These are phyloP conservation scores for Aphrophora alni DNA, from an alignment of 2,888 invertebrate genomes.

Conservation along the genomic window DNA sequence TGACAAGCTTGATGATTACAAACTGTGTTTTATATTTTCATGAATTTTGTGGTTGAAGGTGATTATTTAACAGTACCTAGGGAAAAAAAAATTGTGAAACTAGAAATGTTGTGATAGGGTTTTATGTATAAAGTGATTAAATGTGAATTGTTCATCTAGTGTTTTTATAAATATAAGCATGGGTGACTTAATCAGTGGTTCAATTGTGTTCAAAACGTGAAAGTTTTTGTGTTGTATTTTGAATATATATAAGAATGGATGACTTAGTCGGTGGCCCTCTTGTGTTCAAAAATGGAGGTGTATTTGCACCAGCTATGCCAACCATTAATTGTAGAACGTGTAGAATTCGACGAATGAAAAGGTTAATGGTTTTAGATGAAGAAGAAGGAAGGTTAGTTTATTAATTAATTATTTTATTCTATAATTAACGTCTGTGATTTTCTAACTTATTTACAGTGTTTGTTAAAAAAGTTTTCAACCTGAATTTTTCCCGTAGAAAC, in stretches of 20 bases:
- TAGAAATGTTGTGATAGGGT: no score
- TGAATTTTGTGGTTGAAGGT: no score
- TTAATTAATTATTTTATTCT: no score
- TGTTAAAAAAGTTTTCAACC: background rate
- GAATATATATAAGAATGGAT: conserved; percentile 11
- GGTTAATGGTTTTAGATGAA: conserved; percentile 20
- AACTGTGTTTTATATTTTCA: no score
- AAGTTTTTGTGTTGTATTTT: conserved; percentile 26
- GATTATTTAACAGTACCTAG: no score
- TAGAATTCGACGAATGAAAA: conserved; percentile 41
- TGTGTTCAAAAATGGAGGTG: conserved; percentile 48
- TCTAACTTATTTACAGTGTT: background rate
- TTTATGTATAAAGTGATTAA: conserved; percentile 2
- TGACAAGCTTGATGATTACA: no score
- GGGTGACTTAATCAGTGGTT: no score
- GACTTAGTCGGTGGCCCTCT: conserved; percentile 26
- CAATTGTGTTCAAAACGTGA: background rate
- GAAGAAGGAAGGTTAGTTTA: no score
- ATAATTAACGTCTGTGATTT: no score
- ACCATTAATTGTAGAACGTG: conserved; percentile 49
- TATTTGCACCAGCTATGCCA: conserved; percentile 46
- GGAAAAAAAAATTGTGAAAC: no score
- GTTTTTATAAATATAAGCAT: no score
- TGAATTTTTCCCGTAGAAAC: no score
- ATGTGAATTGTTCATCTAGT: conserved; percentile 21